Evolutionary conservation across 2,797 vertebrate species (phyloP).

Genomic region (Anabas testudineus): DNA sequence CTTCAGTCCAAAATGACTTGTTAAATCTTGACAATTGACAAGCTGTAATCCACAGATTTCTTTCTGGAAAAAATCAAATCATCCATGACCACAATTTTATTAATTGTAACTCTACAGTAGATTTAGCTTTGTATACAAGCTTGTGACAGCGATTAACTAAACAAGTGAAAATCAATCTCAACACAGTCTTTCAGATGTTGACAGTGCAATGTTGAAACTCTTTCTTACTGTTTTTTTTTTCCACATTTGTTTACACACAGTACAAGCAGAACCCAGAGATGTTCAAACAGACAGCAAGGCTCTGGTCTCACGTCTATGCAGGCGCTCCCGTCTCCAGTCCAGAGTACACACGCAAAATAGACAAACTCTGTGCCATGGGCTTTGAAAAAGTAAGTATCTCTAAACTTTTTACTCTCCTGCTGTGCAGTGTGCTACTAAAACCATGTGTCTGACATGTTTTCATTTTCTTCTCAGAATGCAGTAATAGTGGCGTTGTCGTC

Average conservation of each 20-base stretch:
- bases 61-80: neutral
- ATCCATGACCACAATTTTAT: too few species aligned
- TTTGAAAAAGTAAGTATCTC: conserved; percentile 95
- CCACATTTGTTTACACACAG: conserved; percentile 74
- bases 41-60: too few species aligned
- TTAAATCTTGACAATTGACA: too few species aligned
- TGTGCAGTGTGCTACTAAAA: neutral
- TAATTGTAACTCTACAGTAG: too few species aligned
- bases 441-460: neutral
- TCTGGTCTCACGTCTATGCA: conserved; percentile 98
- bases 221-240: conserved; percentile 13
- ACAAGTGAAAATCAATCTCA: neutral
- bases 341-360: conserved; percentile 99
- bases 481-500: conserved; percentile 99
- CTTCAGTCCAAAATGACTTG: too few species aligned
- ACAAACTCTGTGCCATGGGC: conserved; percentile 99
- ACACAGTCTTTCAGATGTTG: neutral
- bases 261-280: conserved; percentile 99
- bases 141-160: neutral
- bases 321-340: conserved; percentile 96
- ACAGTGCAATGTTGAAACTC: neutral
- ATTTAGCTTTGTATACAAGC: too few species aligned
- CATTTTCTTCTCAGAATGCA: conserved; percentile 88
- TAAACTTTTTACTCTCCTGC: neutral
- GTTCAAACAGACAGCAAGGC: conserved; percentile 98